A percentile compares a stretch with the other conserved stretches of the same genome.
These are phyloP conservation scores for Silurus lanzhouensis DNA, from an alignment of 2,797 vertebrate species.

Conservation along the genomic window DNA sequence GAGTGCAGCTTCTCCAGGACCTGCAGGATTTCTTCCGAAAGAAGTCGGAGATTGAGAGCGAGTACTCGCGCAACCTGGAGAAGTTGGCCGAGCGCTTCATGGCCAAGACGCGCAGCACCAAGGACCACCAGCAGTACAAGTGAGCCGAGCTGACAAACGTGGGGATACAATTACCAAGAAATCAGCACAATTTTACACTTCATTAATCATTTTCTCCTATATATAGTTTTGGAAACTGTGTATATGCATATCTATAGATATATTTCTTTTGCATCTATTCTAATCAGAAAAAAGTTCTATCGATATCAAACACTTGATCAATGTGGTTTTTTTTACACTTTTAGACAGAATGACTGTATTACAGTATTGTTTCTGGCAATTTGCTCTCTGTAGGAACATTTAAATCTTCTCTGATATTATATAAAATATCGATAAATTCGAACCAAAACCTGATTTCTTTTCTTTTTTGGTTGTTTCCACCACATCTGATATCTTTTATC, in stretches of 20 bases:
- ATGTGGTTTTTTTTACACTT: no score
- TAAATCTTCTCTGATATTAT: no score
- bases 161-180: neutral
- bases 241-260: no score
- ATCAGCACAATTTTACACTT: neutral
- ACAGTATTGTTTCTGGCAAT: neutral
- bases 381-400: neutral
- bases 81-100: constrained; percentile 97
- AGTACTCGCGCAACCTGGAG: constrained; percentile 95
- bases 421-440: no score
- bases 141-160: constrained; percentile 66
- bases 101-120: constrained; percentile 98
- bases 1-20: constrained; percentile 96
- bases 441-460: neutral
- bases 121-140: constrained; percentile 99
- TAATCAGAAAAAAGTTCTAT: no score
- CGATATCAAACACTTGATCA: no score
- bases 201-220: no score
- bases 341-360: no score
- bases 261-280: no score
- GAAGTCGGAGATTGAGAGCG: constrained; percentile 95
- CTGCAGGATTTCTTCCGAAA: constrained; percentile 99
- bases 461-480: neutral
- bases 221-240: no score
- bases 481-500: neutral